phyloP scores from a whole-genome alignment of 2,888 invertebrate genomes.

The Netelia inedita region DNA sequence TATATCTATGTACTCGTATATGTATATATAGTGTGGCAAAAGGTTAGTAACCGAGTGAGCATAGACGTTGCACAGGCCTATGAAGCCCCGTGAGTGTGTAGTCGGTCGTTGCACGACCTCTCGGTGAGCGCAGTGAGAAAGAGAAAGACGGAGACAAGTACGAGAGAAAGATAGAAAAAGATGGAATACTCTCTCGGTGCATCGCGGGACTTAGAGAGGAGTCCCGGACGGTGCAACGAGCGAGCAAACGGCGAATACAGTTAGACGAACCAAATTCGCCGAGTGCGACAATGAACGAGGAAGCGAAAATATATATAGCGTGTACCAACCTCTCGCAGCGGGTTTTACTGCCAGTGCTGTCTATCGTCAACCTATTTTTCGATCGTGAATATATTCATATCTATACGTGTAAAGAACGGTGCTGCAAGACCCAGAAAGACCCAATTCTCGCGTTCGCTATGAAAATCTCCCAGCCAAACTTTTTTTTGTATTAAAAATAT shows the following conservation, averaged over 20 bases:
- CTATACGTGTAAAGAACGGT: background rate
- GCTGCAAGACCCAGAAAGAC: background rate
- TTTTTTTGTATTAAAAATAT: too few species aligned
- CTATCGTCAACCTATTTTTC: slow-evolving; percentile 79
- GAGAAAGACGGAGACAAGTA: slow-evolving; percentile 14
- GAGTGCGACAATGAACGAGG: slow-evolving; percentile 82
- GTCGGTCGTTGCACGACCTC: slow-evolving; percentile 66
- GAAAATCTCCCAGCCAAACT: too few species aligned
- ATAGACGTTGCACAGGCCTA: slow-evolving; percentile 53
- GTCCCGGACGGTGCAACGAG: slow-evolving; percentile 70
- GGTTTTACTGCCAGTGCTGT: slow-evolving; percentile 34
- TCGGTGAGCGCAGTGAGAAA: slow-evolving; percentile 43
- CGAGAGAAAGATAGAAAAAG: slow-evolving; percentile 15
- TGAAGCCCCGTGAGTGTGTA: slow-evolving; percentile 41
- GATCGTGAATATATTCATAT: slow-evolving; percentile 43
- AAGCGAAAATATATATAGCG: slow-evolving; percentile 69
- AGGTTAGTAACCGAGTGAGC: slow-evolving; percentile 60
- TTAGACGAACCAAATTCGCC: slow-evolving; percentile 84
- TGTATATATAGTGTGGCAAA: slow-evolving; percentile 23
- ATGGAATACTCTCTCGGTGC: slow-evolving; percentile 50
- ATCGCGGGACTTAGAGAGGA: slow-evolving; percentile 66
- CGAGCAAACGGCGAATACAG: slow-evolving; percentile 79
- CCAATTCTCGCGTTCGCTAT: background rate
- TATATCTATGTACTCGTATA: background rate
- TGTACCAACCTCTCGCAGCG: slow-evolving; percentile 47